Conservation (phyloP, 2,888 invertebrate genomes). For the Thera obeliscata region DNA sequence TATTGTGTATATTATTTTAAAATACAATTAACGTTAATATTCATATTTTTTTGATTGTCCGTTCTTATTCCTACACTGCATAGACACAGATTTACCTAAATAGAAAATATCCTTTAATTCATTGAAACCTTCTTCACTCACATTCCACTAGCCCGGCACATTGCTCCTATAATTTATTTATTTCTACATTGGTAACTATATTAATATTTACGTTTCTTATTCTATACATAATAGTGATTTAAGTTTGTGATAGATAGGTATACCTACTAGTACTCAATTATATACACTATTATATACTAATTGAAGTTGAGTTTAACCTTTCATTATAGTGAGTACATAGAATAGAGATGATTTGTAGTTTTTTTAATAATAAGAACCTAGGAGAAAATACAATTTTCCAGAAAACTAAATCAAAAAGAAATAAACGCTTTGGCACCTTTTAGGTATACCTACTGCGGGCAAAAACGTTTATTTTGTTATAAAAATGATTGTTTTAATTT, state of each 20-base stretch:
- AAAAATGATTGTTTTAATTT: not conserved
- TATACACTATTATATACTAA: not conserved
- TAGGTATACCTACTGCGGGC: not conserved
- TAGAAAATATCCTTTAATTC: not conserved
- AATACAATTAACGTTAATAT: not conserved
- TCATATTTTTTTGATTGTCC: not conserved
- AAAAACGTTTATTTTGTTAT: not conserved
- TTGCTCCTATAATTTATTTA: constrained; percentile 23
- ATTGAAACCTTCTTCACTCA: constrained; percentile 41
- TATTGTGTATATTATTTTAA: no score
- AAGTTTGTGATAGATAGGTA: constrained; percentile 9
- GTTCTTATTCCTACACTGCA: not conserved
- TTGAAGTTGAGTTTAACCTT: not conserved
- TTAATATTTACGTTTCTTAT: constrained; percentile 9
- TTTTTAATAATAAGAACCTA: not conserved
- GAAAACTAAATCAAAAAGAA: not conserved
- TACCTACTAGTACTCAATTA: not conserved
- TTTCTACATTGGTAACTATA: constrained; percentile 42
- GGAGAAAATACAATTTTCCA: not conserved
- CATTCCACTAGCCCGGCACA: constrained; percentile 82
- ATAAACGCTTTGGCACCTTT: constrained; percentile 14
- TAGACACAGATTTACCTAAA: not conserved
- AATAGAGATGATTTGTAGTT: no score
- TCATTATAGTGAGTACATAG: not conserved
- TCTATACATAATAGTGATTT: constrained; percentile 8